Base-by-base conservation (phyloP, 2,888 invertebrate species). In the Acronicta leporina region DNA sequence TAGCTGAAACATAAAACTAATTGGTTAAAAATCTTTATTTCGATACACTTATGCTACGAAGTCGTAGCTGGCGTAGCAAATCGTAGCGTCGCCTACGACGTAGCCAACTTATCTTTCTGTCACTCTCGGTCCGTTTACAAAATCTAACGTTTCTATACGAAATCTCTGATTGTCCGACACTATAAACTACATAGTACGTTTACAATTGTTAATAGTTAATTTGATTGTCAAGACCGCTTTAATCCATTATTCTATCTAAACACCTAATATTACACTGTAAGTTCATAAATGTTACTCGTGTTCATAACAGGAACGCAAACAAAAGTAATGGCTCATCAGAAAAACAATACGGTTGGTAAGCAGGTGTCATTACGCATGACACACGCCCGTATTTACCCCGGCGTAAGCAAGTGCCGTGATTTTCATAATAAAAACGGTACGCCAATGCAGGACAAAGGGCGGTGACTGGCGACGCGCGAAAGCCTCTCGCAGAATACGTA, bases 361-460 rank as follows among this genome's bases (percentile, higher is more conserved):
- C 52, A 74, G 68, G 64, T 74, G 60, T 58, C 64, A 74, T 74
- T 76, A 77, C 72, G 63, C 61, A 79, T 72, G 73, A 74, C 50
- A 77, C 65, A 63, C 47, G 49, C 51, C 46, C 41, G 64, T 68
- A 57, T 56, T 61, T 61, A 69, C 68, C 54, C 46, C 63, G 42
- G 63, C 55, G 73, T 68, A 68, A 68, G 59, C 63, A 70, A 70
- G 70, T 70, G 48, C 52, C 75, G 63, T 78, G 80, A 81, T 78
- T 75, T 78, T 78, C 80, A 78, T 81, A 79, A 79, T 77, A 81
- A 81, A 78, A 72, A 65, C 72, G 40, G 64, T 60, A 59, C 55
- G 54, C 43, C 55, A 33, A 56, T 53, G 63, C 62, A 59, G 73
- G 66, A 77, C 75, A 81, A 81, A 81, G 66, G 70, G 56, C 46